These are phyloP conservation scores for Pseudorasbora parva DNA, from an alignment of 2,113 vertebrate genomes.

Conservation along the genomic window DNA sequence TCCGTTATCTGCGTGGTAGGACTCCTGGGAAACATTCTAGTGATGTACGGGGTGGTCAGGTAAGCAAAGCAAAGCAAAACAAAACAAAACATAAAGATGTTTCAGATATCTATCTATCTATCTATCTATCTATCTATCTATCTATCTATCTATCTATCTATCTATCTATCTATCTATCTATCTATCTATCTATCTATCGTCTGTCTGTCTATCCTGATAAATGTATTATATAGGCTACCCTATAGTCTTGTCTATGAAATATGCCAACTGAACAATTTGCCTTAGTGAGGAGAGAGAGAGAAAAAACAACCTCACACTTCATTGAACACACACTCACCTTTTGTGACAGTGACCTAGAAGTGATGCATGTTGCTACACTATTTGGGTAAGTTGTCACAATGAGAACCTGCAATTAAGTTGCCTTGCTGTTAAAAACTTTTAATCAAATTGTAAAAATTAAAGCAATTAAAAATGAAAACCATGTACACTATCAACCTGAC, in stretches of 20 bases:
- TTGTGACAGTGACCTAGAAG: neutral
- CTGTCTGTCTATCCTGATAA: too few species aligned
- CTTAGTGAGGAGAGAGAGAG: too few species aligned
- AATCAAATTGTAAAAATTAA: neutral
- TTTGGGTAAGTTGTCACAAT: neutral
- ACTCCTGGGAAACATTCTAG: slow-evolving; percentile 89
- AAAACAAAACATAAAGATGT: neutral
- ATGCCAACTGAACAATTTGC: neutral
- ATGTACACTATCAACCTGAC: neutral
- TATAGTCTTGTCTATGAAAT: too few species aligned
- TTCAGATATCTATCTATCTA: neutral
- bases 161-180: slow-evolving; percentile 3
- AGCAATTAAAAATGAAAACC: neutral
- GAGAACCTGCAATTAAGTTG: neutral
- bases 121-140: neutral
- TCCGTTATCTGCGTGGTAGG: slow-evolving; percentile 89
- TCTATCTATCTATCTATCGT: neutral
- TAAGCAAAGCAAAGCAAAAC: slow-evolving; percentile 65
- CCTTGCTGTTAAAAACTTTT: neutral
- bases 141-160: neutral
- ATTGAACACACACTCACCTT: neutral
- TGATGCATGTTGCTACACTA: neutral
- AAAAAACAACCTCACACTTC: too few species aligned
- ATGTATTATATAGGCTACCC: neutral
- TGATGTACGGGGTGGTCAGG: slow-evolving; percentile 95